Evolutionary conservation across 2,888 invertebrate species (phyloP), one percentile per base, ranked within the genome.

Genomic region (Graphium colonna): DNA sequence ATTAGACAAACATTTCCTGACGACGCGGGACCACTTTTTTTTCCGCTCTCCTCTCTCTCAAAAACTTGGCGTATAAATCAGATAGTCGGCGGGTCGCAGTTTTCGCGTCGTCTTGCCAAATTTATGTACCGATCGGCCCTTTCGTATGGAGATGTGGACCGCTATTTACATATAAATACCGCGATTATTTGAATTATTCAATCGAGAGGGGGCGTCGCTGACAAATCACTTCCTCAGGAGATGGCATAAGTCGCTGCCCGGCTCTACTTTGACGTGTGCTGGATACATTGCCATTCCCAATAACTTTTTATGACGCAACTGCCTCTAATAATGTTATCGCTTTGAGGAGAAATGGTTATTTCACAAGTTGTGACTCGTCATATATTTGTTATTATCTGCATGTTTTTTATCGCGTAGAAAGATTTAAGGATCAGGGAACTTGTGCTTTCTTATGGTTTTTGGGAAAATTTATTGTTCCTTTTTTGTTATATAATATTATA

Each of bases 181-280:
- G 85, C 88, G 87, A 89, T 89, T 89, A 89, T 89, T 89, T 89
- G 89, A 89, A 89, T 89, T 89, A 89, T 89, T 89, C 89, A 89
- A 89, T 89, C 86, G 89, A 88, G 89, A 87, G 87, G 87, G 88
- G 88, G 89, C 85, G 89, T 79, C 82, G 74, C 86, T 89, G 89
- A 89, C 89, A 88, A 88, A 89, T 89, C 87, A 83, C 86, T 89
- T 89, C 88, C 89, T 88, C 78, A 75, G 79, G 84, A 86, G 85
- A 86, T 83, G 81, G 79, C 79, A 79, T 80, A 78, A 80, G 82
- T 82, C 81, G 76, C 78, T 78, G 81, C 80, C 79, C 67, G 72
- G 77, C 76, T 79, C 79, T 69, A 71, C 71, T 68, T 73, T 79
- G 79, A 82, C 80, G 79, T 81, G 83, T 75, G 75, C 67, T 71